Percentiles rank a stretch among this genome's conserved stretches.
phyloP scores from a whole-genome alignment of 1,140 invertebrate genomes.

The Cherax quadricarinatus region DNA sequence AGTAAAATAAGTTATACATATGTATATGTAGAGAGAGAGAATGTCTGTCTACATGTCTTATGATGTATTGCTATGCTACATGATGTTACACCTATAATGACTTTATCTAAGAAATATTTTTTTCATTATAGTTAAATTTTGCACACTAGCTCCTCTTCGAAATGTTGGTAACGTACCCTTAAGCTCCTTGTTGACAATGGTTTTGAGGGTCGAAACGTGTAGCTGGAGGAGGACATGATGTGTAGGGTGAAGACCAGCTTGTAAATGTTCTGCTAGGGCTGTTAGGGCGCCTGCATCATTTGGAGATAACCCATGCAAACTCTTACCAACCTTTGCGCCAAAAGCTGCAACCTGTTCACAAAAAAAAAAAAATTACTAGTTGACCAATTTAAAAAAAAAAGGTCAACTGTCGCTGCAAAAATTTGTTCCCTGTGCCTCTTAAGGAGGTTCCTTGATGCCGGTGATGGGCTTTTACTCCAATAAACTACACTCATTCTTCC shows the following conservation, averaged over 20 bases:
- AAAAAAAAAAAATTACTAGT: background rate
- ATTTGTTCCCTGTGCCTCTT: too few relatives aligned
- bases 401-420: too few relatives aligned
- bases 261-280: background rate
- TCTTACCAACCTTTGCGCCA: background rate
- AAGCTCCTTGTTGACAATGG: constrained; percentile 29
- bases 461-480: too few relatives aligned
- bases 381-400: too few relatives aligned
- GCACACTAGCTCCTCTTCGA: too few relatives aligned
- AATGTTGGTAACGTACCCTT: background rate
- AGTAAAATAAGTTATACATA: background rate
- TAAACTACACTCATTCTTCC: too few relatives aligned
- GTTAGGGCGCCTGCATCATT: constrained; percentile 11
- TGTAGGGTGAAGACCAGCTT: constrained; percentile 12
- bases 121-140: too few relatives aligned
- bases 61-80: background rate
- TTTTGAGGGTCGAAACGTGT: constrained; percentile 51
- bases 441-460: too few relatives aligned
- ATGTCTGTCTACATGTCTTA: background rate
- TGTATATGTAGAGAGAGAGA: background rate
- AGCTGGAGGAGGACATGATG: constrained; percentile 54
- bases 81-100: background rate
- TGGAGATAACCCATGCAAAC: background rate
- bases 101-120: too few relatives aligned
- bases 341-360: constrained; percentile 25